A percentile compares a stretch with the other conserved stretches of the same genome.
Evolutionary conservation across 37 sponge, comb jelly and placozoan genomes (phyloP).

Genomic region (Hormiphora californensis): DNA sequence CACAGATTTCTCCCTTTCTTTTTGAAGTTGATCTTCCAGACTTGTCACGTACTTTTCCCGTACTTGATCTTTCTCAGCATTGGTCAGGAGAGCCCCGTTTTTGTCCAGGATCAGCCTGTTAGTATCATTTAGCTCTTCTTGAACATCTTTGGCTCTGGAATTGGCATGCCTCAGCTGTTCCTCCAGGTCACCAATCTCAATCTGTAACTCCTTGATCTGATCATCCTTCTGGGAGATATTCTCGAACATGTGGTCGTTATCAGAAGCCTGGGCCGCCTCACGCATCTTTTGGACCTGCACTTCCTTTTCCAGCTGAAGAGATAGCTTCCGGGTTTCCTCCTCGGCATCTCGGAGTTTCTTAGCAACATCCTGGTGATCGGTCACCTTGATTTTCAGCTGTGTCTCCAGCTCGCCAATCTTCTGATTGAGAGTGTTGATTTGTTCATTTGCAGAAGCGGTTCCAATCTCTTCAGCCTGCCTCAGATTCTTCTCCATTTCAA

Average conservation of each 20-base stretch:
- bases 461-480: conserved; percentile 38
- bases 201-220: neutral
- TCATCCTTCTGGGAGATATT: conserved; percentile 16
- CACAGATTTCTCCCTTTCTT: neutral
- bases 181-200: conserved; percentile 31
- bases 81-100: neutral
- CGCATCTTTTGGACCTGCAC: neutral
- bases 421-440: conserved; percentile 16
- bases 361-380: neutral
- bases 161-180: conserved; percentile 10
- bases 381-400: conserved; percentile 16
- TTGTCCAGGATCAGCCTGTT: conserved; percentile 34
- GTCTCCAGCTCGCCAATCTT: conserved; percentile 20
- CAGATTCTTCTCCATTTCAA: conserved; percentile 26
- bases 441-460: conserved; percentile 39
- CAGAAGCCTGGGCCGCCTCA: neutral
- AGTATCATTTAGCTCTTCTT: conserved; percentile 1
- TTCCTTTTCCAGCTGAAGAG: neutral
- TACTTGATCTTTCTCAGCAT: conserved; percentile 26
- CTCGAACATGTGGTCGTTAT: neutral
- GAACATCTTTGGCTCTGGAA: neutral
- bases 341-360: conserved; percentile 9
- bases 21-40: conserved; percentile 18
- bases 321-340: neutral
- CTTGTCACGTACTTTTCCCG: conserved; percentile 15